These are phyloP conservation scores for Tyrannus savana DNA, from an alignment of 2,113 vertebrate species.

Conservation along the genomic window DNA sequence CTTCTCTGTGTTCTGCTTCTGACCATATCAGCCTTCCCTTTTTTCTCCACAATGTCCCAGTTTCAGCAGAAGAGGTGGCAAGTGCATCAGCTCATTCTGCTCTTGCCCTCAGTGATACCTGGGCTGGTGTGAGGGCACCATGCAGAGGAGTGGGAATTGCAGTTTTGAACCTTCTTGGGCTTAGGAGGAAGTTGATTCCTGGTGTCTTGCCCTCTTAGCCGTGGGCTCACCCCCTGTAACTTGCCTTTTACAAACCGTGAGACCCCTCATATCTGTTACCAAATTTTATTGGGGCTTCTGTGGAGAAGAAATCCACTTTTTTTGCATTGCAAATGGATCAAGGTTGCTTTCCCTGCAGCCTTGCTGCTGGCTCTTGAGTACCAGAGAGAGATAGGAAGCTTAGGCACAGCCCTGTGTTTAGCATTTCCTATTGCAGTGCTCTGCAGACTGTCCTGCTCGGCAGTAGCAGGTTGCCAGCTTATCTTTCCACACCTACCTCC, in stretches of 20 bases:
- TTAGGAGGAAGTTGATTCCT: not conserved
- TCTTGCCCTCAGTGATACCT: not conserved
- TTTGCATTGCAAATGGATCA: not conserved
- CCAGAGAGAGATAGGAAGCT: not conserved
- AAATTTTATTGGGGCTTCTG: not conserved
- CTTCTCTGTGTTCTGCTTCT: not conserved
- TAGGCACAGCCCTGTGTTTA: not conserved
- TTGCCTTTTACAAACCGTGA: not conserved
- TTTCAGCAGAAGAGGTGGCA: not conserved
- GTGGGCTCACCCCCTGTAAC: not conserved
- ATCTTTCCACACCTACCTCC: not conserved
- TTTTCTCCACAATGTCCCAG: not conserved
- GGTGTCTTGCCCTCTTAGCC: rapidly evolving
- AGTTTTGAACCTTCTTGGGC: not conserved
- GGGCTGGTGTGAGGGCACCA: not conserved
- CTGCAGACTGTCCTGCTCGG: not conserved
- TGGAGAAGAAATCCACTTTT: not conserved
- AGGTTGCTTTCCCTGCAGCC: not conserved
- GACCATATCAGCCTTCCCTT: rapidly evolving
- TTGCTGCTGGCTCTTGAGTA: not conserved
- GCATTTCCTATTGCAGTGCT: not conserved
- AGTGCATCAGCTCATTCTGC: not conserved
- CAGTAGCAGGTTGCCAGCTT: not conserved
- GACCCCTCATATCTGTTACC: not conserved
- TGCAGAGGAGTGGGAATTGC: not conserved